Conservation (phyloP, 1,140 invertebrate genomes). For the Pogonomyrmex californicus region DNA sequence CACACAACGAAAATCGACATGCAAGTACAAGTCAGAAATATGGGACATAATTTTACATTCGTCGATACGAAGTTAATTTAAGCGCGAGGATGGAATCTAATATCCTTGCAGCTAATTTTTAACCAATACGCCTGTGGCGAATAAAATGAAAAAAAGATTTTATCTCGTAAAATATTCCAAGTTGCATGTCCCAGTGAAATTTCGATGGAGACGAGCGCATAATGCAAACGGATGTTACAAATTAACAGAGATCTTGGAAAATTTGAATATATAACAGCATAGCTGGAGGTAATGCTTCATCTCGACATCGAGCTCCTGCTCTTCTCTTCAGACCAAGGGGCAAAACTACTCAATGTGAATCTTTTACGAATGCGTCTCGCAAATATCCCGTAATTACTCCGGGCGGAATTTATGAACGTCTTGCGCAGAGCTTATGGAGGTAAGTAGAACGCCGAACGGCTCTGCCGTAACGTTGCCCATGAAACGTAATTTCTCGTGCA, state of each 20-base stretch:
- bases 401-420: conserved; percentile 5
- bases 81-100: conserved; percentile 9
- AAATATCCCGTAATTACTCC: conserved; percentile 24
- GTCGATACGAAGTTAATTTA: conserved; percentile 30
- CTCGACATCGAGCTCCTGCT: background rate
- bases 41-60: conserved; percentile 7
- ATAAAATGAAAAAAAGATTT: conserved; percentile 4
- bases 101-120: conserved; percentile 9
- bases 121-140: no score
- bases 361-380: background rate
- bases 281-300: background rate
- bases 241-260: background rate
- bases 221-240: background rate
- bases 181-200: background rate
- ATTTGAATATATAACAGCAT: background rate
- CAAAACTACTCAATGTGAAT: background rate
- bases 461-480: background rate
- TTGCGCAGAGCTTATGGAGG: background rate
- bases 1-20: background rate
- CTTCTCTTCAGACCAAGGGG: background rate
- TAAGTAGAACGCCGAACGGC: conserved; percentile 13
- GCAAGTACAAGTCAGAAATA: background rate
- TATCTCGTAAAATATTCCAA: background rate
- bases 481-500: conserved; percentile 20
- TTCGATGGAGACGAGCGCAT: background rate